A percentile compares a stretch with the other conserved stretches of the same genome.
Evolutionary conservation across 2,797 vertebrate genomes (phyloP).

Genomic region (Lepilemur ruficaudatus): DNA sequence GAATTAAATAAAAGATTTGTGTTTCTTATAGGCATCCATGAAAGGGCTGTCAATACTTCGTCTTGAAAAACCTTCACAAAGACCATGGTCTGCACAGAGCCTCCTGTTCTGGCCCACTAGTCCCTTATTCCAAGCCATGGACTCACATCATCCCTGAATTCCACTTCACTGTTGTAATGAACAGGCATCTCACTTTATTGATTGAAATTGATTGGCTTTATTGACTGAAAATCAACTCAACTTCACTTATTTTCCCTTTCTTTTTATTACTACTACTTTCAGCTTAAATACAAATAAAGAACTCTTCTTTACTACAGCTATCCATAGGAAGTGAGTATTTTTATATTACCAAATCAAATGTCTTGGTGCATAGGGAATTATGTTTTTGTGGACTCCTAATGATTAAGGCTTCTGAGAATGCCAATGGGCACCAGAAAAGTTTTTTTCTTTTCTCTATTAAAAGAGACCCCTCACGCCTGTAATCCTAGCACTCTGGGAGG

Average conservation of each 20-base stretch:
- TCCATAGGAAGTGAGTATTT: slow-evolving; percentile 36
- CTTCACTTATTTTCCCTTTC: slow-evolving; percentile 53
- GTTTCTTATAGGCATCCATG: slow-evolving; percentile 43
- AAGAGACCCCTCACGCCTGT: background rate
- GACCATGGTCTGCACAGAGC: background rate
- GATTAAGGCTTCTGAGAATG: slow-evolving; percentile 43
- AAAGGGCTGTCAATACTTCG: slow-evolving; percentile 56
- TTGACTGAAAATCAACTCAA: background rate
- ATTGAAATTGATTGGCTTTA: background rate
- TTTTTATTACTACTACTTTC: background rate
- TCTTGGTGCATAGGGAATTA: background rate
- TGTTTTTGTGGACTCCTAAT: slow-evolving; percentile 8
- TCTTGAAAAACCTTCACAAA: slow-evolving; percentile 28
- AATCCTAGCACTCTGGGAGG: too few species aligned
- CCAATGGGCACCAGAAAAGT: background rate
- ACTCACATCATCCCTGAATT: background rate
- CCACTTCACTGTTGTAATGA: background rate
- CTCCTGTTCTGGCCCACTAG: background rate
- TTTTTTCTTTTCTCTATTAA: slow-evolving; percentile 10
- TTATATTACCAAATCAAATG: slow-evolving; percentile 19
- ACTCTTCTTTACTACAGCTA: slow-evolving; percentile 33
- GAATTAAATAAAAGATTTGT: slow-evolving; percentile 65
- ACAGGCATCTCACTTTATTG: slow-evolving; percentile 27
- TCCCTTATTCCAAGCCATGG: background rate
- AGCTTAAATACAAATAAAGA: slow-evolving; percentile 60